phyloP scores from a whole-genome alignment of 2,797 vertebrate species.

The Chaunax sp. region DNA sequence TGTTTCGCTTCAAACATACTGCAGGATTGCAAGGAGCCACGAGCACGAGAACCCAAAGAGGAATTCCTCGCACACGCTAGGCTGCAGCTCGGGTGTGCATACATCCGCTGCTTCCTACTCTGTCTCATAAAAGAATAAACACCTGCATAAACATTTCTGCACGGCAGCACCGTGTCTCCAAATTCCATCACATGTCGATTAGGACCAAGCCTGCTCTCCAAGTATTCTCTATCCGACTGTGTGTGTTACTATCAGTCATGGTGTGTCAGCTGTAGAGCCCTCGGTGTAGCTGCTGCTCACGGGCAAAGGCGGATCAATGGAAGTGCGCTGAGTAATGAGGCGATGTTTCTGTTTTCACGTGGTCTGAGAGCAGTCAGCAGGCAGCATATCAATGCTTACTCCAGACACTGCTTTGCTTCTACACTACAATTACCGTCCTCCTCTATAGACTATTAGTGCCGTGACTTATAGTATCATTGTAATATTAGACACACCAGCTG shows the following conservation, averaged over 20 bases:
- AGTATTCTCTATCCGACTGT: constrained; percentile 44
- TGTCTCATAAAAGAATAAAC: constrained; percentile 49
- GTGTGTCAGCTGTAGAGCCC: constrained; percentile 69
- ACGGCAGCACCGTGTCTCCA: constrained; percentile 32
- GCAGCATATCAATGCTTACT: constrained; percentile 51
- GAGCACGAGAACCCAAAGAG: constrained; percentile 51
- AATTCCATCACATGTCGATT: constrained; percentile 49
- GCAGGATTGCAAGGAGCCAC: constrained; percentile 61
- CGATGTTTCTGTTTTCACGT: constrained; percentile 72
- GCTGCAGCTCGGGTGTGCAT: constrained; percentile 22
- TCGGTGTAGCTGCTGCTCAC: constrained; percentile 58
- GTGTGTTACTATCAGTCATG: constrained; percentile 73
- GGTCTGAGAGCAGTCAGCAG: constrained; percentile 72
- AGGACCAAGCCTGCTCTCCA: constrained; percentile 38
- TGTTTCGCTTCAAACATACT: constrained; percentile 49
- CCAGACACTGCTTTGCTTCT: constrained; percentile 39
- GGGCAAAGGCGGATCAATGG: constrained; percentile 76
- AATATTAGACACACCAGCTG: constrained; percentile 26
- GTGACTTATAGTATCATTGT: constrained; percentile 39
- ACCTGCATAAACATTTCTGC: constrained; percentile 61
- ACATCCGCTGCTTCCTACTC: constrained; percentile 6
- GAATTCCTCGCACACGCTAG: constrained; percentile 50
- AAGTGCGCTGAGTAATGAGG: constrained; percentile 80
- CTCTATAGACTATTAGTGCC: constrained; percentile 35
- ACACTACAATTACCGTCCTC: constrained; percentile 29